A percentile compares a stretch with the other conserved stretches of the same genome.
These are phyloP conservation scores for Florisuga fusca DNA, from an alignment of 2,797 vertebrate species.

Conservation along the genomic window DNA sequence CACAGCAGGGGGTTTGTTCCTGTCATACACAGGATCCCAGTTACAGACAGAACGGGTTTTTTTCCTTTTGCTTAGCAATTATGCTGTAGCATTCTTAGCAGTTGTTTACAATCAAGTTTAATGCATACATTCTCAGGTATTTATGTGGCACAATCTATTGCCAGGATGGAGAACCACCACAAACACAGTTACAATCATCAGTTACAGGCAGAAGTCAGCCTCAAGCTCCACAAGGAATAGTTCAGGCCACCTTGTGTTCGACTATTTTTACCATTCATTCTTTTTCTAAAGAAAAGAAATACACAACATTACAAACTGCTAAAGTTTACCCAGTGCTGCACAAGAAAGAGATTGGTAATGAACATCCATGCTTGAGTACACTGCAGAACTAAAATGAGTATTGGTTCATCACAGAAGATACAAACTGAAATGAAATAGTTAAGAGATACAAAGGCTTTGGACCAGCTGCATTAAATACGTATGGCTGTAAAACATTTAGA, in stretches of 20 bases:
- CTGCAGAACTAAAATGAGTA: slow-evolving; percentile 55
- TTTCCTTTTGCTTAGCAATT: slow-evolving; percentile 71
- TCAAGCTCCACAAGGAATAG: background rate
- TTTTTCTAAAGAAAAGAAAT: slow-evolving; percentile 21
- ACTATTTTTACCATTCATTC: slow-evolving; percentile 10
- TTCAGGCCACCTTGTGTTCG: background rate
- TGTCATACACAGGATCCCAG: slow-evolving; percentile 41
- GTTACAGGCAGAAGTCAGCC: slow-evolving; percentile 12
- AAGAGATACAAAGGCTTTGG: slow-evolving; percentile 43
- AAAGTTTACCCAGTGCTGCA: slow-evolving; percentile 57
- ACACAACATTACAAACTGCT: slow-evolving; percentile 51
- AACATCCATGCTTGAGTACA: slow-evolving; percentile 60
- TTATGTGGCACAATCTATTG: background rate
- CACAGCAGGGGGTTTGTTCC: slow-evolving; percentile 40
- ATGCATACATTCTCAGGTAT: slow-evolving; percentile 46
- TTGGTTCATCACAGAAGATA: slow-evolving; percentile 51
- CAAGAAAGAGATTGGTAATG: slow-evolving; percentile 47
- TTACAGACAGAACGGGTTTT: slow-evolving; percentile 55
- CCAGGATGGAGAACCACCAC: slow-evolving; percentile 25
- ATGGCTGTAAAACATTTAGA: slow-evolving; percentile 54
- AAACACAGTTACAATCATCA: slow-evolving; percentile 7
- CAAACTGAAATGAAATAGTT: slow-evolving; percentile 26
- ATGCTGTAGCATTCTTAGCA: slow-evolving; percentile 62
- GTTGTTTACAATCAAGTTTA: slow-evolving; percentile 59
- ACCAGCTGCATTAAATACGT: slow-evolving; percentile 57